phyloP scores from a whole-genome alignment of 2,797 vertebrate species.

The Smutsia temminckii region DNA sequence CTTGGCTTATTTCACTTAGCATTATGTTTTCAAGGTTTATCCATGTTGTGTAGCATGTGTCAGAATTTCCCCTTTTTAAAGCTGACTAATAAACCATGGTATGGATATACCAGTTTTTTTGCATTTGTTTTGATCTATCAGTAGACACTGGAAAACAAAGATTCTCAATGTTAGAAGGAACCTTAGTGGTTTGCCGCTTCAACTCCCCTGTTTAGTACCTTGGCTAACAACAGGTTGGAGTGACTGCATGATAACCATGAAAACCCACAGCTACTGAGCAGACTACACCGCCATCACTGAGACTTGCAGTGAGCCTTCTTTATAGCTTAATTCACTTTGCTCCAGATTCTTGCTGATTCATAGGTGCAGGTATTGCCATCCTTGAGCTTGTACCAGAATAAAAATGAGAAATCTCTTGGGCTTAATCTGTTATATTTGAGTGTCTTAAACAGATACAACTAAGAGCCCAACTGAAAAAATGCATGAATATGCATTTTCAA shows the following conservation, averaged over 20 bases:
- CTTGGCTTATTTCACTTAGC: background rate
- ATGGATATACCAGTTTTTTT: background rate
- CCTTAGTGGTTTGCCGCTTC: background rate
- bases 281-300: background rate
- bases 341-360: background rate
- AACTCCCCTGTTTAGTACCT: fast-evolving
- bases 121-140: background rate
- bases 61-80: background rate
- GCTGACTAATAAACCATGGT: background rate
- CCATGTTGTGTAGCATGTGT: background rate
- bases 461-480: background rate
- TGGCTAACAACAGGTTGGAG: background rate
- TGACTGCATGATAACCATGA: background rate
- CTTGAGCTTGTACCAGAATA: background rate
- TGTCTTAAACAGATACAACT: background rate
- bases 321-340: background rate
- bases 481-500: background rate
- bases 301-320: background rate
- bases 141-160: background rate
- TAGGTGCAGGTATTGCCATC: background rate
- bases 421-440: background rate
- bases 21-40: background rate
- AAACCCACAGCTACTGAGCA: background rate
- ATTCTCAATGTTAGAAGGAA: background rate
- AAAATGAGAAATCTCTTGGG: background rate